phyloP scores from a whole-genome alignment of 1,140 invertebrate genomes.

The Trypoxylus dichotomus region DNA sequence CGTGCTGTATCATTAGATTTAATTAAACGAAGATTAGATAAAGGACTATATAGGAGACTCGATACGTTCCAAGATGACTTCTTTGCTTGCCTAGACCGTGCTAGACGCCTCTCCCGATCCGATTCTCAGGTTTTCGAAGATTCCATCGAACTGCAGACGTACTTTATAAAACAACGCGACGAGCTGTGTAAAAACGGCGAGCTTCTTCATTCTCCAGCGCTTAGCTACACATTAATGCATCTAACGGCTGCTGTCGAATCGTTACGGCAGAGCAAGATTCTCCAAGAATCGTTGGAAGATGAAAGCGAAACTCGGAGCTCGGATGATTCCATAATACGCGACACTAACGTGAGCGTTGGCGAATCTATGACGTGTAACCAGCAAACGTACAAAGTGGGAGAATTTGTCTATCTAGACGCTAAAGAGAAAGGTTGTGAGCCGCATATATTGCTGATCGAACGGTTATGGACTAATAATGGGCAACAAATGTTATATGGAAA shows the following conservation, averaged over 20 bases:
- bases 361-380: conserved; percentile 69
- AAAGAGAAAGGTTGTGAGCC: conserved; percentile 75
- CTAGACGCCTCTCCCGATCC: conserved; percentile 80
- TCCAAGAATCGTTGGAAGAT: conserved; percentile 76
- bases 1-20: conserved; percentile 81
- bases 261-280: conserved; percentile 74
- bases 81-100: conserved; percentile 90
- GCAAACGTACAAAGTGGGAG: conserved; percentile 76
- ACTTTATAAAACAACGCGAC: conserved; percentile 82
- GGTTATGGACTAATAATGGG: conserved; percentile 80
- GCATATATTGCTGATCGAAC: conserved; percentile 87
- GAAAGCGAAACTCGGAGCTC: conserved; percentile 63
- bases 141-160: conserved; percentile 89
- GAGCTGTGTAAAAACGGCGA: conserved; percentile 76
- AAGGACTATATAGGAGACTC: conserved; percentile 86
- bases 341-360: conserved; percentile 47
- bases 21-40: conserved; percentile 81
- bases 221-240: conserved; percentile 74
- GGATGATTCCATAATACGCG: conserved; percentile 51
- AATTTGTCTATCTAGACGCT: conserved; percentile 88
- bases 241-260: conserved; percentile 74
- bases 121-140: conserved; percentile 96
- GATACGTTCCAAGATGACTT: conserved; percentile 97
- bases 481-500: conserved; percentile 90
- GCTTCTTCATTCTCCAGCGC: conserved; percentile 82